phyloP scores from a whole-genome alignment of 2,888 invertebrate species.

The Drosophila melanosoma region DNA sequence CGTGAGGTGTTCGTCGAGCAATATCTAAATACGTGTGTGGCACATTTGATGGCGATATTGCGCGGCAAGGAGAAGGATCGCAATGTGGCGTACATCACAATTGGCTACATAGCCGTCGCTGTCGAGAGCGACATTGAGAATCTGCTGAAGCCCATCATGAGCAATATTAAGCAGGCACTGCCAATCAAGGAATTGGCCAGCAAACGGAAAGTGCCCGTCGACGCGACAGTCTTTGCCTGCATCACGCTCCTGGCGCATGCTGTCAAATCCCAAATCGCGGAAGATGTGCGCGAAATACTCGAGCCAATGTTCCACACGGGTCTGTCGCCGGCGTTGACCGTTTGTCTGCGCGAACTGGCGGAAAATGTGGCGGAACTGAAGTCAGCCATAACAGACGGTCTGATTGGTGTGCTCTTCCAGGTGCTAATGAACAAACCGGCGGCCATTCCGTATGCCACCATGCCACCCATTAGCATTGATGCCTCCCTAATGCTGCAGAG shows the following conservation, averaged over 20 bases:
- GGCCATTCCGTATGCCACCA: conserved; percentile 87
- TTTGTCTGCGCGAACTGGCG: conserved; percentile 95
- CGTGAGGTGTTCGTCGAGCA: conserved; percentile 91
- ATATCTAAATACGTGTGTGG: conserved; percentile 91
- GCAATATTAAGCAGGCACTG: conserved; percentile 90
- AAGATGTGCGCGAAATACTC: conserved; percentile 92
- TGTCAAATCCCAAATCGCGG: conserved; percentile 90
- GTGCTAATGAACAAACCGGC: conserved; percentile 95
- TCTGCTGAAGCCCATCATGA: conserved; percentile 94
- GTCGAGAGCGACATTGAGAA: conserved; percentile 92
- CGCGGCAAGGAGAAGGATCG: conserved; percentile 94
- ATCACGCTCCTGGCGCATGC: conserved; percentile 96
- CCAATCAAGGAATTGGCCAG: conserved; percentile 92
- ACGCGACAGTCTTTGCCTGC: conserved; percentile 96
- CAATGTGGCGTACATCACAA: conserved; percentile 94
- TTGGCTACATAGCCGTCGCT: conserved; percentile 96
- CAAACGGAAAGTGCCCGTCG: conserved; percentile 90
- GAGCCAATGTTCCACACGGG: conserved; percentile 97
- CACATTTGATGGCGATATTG: conserved; percentile 91
- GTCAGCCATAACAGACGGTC: conserved; percentile 95
- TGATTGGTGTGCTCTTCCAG: conserved; percentile 95
- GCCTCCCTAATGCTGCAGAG: conserved; percentile 82
- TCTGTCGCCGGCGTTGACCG: conserved; percentile 94
- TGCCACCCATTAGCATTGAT: conserved; percentile 84
- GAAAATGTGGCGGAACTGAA: conserved; percentile 94